These are phyloP conservation scores for Arge pagana DNA, from an alignment of 2,888 invertebrate genomes.

Conservation along the genomic window DNA sequence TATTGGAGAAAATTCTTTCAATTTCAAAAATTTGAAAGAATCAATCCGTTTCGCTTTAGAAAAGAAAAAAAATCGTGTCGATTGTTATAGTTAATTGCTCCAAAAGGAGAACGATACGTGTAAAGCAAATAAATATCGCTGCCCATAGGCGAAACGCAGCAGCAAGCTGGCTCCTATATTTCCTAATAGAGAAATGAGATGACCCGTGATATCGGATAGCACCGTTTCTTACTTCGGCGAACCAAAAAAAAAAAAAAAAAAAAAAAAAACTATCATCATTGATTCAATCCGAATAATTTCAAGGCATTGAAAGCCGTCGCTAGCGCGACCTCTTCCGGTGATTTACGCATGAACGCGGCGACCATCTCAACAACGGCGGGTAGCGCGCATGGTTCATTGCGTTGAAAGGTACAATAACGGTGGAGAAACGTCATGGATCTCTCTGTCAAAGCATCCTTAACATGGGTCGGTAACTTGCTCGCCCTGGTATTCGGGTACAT, in stretches of 20 bases:
- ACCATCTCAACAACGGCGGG: constrained; percentile 93
- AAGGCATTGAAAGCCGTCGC: constrained; percentile 91
- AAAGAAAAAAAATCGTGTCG: no score
- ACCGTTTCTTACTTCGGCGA: constrained; percentile 4
- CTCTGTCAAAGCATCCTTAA: constrained; percentile 86
- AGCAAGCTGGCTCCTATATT: no score
- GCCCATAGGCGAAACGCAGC: no score
- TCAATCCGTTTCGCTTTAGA: no score
- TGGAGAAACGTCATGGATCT: constrained; percentile 82
- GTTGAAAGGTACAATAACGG: constrained; percentile 92
- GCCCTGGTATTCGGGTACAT: constrained; percentile 96
- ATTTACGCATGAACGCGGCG: constrained; percentile 86
- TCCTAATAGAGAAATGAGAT: no score
- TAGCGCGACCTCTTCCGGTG: constrained; percentile 87
- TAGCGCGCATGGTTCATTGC: constrained; percentile 94
- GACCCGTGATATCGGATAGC: constrained; percentile 19
- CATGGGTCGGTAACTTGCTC: constrained; percentile 85
- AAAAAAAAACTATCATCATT: constrained; percentile 56
- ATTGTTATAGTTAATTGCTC: no score
- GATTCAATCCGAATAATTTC: constrained; percentile 85
- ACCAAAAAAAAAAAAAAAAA: constrained; percentile 3
- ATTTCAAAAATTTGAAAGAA: no score
- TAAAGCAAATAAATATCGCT: no score
- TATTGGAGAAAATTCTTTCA: no score
- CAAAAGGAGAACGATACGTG: no score